These are phyloP conservation scores for Leptopterna dolabrata DNA, from an alignment of 2,888 invertebrate genomes.

Conservation along the genomic window DNA sequence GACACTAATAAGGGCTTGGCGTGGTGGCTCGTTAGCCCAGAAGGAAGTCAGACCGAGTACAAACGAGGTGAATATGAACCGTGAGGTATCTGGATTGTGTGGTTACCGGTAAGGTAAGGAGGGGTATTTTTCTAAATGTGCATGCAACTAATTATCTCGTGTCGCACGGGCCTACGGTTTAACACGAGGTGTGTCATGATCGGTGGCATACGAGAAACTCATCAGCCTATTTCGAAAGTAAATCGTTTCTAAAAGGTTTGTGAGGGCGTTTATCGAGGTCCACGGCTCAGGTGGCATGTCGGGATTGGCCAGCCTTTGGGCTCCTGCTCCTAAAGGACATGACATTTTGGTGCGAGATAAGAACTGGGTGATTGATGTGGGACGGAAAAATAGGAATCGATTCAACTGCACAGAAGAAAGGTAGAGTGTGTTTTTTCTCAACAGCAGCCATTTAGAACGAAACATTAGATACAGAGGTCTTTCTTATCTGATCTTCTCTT, in stretches of 20 bases:
- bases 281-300: neutral
- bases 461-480: too few relatives aligned
- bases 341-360: neutral
- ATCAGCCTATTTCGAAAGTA: slow-evolving; percentile 25
- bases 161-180: neutral
- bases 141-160: slow-evolving; percentile 38
- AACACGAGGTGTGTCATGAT: slow-evolving; percentile 33
- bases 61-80: slow-evolving; percentile 15
- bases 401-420: neutral
- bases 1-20: slow-evolving; percentile 52
- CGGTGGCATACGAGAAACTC: slow-evolving; percentile 22
- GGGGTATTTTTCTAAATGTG: neutral
- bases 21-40: slow-evolving; percentile 47
- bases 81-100: neutral
- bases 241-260: slow-evolving; percentile 37
- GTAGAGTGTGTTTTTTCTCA: neutral
- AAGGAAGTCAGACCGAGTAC: slow-evolving; percentile 1
- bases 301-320: neutral
- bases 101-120: neutral
- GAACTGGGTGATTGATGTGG: neutral
- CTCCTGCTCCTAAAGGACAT: neutral
- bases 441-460: neutral
- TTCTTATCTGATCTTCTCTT: too few relatives aligned
- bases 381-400: neutral
- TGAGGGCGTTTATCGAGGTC: slow-evolving; percentile 1